Evolutionary conservation across 2,113 vertebrate genomes (phyloP).

Genomic region (Petrocephalus microphthalmus): DNA sequence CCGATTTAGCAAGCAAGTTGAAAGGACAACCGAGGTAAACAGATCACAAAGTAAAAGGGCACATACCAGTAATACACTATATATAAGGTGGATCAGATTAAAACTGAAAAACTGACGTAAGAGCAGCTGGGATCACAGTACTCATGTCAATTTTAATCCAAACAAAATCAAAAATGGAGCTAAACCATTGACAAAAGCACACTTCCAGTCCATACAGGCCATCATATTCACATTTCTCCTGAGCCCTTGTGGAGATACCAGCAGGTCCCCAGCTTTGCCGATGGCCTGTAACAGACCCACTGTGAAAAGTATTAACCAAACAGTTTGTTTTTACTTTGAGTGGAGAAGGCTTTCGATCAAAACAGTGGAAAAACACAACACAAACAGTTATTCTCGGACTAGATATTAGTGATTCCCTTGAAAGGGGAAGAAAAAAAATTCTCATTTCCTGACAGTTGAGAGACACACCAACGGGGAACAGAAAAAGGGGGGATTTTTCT

Average conservation of each 20-base stretch:
- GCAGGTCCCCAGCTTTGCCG: neutral
- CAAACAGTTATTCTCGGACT: neutral
- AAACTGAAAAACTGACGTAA: neutral
- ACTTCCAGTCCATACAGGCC: neutral
- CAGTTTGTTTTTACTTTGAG: neutral
- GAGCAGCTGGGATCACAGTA: neutral
- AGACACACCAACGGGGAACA: neutral
- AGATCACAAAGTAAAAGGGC: neutral
- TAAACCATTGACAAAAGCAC: neutral
- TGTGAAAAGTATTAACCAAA: neutral
- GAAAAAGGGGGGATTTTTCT: neutral
- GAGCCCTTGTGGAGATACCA: neutral
- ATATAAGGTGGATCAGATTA: neutral
- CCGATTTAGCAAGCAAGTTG: neutral
- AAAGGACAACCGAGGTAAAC: neutral
- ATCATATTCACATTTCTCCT: constrained; percentile 4
- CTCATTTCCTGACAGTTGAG: constrained; percentile 31
- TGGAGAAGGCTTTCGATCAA: neutral
- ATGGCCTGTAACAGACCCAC: neutral
- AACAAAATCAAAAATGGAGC: neutral
- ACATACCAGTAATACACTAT: neutral
- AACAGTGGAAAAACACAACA: neutral
- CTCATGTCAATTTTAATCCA: neutral
- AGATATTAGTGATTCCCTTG: neutral
- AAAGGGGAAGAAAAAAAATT: neutral